A percentile compares a stretch with the other conserved stretches of the same genome.
phyloP scores from a whole-genome alignment of 2,888 invertebrate genomes.

The Myopa testacea region DNA sequence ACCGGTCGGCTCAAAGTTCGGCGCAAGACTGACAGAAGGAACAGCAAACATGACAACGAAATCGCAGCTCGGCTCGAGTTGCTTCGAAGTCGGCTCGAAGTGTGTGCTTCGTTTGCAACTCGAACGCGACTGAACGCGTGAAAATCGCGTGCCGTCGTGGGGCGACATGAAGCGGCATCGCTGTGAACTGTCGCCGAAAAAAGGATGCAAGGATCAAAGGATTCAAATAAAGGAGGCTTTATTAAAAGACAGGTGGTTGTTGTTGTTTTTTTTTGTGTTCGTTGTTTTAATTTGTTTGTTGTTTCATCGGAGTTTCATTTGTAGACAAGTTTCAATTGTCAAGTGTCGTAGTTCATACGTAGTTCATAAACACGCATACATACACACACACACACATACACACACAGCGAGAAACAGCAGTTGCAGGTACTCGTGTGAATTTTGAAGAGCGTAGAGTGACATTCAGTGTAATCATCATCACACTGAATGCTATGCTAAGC shows the following conservation, averaged over 20 bases:
- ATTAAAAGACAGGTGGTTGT: not conserved
- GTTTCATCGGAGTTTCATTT: not conserved
- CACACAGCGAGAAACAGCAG: not conserved
- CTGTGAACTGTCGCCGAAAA: no score
- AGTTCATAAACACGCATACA: no score
- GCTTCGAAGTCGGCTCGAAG: no score
- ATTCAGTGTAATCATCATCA: no score
- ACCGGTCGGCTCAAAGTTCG: conserved; percentile 8
- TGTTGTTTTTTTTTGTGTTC: not conserved
- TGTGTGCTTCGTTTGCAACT: no score
- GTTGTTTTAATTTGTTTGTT: not conserved
- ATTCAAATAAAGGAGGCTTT: no score
- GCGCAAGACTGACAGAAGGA: conserved; percentile 19
- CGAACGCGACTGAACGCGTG: not conserved
- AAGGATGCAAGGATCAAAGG: no score
- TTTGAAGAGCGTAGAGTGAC: no score
- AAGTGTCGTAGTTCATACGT: not conserved
- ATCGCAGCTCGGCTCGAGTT: not conserved
- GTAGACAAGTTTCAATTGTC: conserved; percentile 12
- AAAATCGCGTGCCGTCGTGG: not conserved
- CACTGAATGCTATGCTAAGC: not conserved
- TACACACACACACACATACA: no score
- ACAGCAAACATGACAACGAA: conserved; percentile 13
- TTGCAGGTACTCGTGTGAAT: not conserved
- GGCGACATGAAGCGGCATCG: not conserved